Evolutionary conservation across 92 coral and sea anemone genomes (phyloP).

Genomic region (Zoanthus gigantus): DNA sequence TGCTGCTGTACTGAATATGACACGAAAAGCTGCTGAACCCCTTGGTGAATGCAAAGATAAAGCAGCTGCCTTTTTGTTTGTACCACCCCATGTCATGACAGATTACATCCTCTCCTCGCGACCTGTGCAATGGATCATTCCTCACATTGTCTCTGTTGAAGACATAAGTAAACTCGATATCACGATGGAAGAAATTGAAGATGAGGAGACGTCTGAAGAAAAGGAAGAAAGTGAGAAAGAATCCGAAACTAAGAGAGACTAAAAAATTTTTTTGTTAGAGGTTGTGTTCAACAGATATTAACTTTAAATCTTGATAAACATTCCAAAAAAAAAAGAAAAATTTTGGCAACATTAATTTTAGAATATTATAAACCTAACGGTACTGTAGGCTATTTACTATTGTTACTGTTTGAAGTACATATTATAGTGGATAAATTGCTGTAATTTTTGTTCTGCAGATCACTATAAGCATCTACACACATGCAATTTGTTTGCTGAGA

Average conservation of each 20-base stretch:
- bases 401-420: too few relatives aligned
- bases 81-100: slow-evolving; percentile 86
- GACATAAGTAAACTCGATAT: slow-evolving; percentile 83
- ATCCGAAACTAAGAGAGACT: background rate
- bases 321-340: background rate
- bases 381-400: too few relatives aligned
- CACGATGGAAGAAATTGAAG: slow-evolving; percentile 87
- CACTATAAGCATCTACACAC: too few relatives aligned
- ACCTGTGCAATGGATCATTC: slow-evolving; percentile 94
- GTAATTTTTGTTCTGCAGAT: too few relatives aligned
- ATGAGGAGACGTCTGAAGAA: slow-evolving; percentile 70
- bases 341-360: too few relatives aligned
- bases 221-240: slow-evolving; percentile 52
- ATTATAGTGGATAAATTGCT: too few relatives aligned
- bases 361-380: too few relatives aligned
- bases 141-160: slow-evolving; percentile 84
- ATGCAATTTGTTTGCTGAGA: too few relatives aligned
- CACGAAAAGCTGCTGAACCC: slow-evolving; percentile 77
- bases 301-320: background rate
- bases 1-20: slow-evolving; percentile 80
- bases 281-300: background rate
- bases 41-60: slow-evolving; percentile 71
- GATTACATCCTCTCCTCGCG: slow-evolving; percentile 93
- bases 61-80: slow-evolving; percentile 76
- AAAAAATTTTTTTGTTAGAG: background rate